These are phyloP conservation scores for Drosophila malerkotliana DNA, from an alignment of 1,140 invertebrate genomes.

Conservation along the genomic window DNA sequence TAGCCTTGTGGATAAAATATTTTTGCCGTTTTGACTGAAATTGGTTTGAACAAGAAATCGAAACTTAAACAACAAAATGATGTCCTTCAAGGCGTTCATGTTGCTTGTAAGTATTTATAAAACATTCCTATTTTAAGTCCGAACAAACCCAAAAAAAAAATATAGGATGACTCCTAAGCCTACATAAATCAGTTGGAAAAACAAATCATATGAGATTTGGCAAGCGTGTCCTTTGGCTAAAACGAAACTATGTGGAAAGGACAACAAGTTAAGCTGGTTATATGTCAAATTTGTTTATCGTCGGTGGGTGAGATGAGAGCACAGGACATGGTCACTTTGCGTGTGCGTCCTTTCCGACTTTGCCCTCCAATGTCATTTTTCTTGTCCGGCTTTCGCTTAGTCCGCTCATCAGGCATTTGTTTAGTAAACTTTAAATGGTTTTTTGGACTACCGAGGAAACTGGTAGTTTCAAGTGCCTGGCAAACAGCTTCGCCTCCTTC, in stretches of 20 bases:
- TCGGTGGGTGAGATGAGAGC: conserved; percentile 16
- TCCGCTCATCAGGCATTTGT: conserved; percentile 43
- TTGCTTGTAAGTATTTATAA: conserved; percentile 73
- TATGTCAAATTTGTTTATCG: conserved; percentile 72
- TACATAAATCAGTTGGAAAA: conserved; percentile 66
- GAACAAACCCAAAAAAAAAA: conserved; percentile 4
- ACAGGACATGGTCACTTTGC: conserved; percentile 39
- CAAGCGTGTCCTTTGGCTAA: conserved; percentile 27
- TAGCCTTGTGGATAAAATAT: conserved; percentile 44
- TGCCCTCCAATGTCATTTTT: conserved; percentile 56
- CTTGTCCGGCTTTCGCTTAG: conserved; percentile 39
- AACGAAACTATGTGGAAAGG: conserved; percentile 44
- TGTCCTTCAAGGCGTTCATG: conserved; percentile 71
- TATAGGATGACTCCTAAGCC: conserved; percentile 41
- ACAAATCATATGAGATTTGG: conserved; percentile 64
- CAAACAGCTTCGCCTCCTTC: conserved; percentile 47
- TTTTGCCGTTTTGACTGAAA: conserved; percentile 35
- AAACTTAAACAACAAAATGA: conserved; percentile 59
- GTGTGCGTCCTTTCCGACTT: conserved; percentile 6
- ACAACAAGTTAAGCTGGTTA: conserved; percentile 72
- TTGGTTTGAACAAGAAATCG: conserved; percentile 16
- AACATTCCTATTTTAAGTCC: conserved; percentile 1
- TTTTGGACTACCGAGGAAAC: conserved; percentile 12
- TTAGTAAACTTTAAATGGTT: conserved; percentile 46
- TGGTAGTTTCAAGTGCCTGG: conserved; percentile 51